Conservation (phyloP, 2,113 vertebrate genomes). For the Tauraco erythrolophus region DNA sequence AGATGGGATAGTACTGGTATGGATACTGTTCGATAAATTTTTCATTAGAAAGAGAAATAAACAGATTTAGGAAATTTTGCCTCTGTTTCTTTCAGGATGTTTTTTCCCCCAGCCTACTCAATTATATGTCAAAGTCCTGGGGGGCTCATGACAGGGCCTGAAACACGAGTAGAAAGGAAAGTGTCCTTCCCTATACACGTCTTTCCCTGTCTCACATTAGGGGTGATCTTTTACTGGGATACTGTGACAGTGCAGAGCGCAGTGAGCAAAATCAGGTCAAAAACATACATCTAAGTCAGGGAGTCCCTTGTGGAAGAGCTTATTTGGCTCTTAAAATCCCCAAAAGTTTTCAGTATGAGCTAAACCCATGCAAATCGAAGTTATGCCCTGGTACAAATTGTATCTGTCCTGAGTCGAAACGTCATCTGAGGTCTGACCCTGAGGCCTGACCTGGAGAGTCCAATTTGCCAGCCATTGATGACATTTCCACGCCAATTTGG, state of each 20-base stretch:
- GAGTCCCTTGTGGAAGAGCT: not conserved
- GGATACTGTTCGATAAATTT: not conserved
- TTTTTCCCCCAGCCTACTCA: not conserved
- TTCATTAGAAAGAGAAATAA: not conserved
- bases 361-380: not conserved
- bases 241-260: not conserved
- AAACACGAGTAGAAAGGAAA: not conserved
- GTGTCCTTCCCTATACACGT: not conserved
- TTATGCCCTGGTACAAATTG: constrained; percentile 17
- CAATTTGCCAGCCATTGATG: not conserved
- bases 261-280: not conserved
- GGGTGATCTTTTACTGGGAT: not conserved
- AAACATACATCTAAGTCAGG: not conserved
- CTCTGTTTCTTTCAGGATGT: not conserved
- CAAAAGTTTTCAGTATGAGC: not conserved
- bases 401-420: not conserved
- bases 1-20: not conserved
- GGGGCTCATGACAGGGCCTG: not conserved
- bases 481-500: constrained; percentile 13
- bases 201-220: not conserved
- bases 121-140: not conserved
- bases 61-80: not conserved
- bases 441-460: not conserved
- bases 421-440: constrained; percentile 32
- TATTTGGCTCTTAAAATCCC: not conserved